Conservation (phyloP, 1,140 invertebrate genomes). For the Aporrectodea caliginosa region DNA sequence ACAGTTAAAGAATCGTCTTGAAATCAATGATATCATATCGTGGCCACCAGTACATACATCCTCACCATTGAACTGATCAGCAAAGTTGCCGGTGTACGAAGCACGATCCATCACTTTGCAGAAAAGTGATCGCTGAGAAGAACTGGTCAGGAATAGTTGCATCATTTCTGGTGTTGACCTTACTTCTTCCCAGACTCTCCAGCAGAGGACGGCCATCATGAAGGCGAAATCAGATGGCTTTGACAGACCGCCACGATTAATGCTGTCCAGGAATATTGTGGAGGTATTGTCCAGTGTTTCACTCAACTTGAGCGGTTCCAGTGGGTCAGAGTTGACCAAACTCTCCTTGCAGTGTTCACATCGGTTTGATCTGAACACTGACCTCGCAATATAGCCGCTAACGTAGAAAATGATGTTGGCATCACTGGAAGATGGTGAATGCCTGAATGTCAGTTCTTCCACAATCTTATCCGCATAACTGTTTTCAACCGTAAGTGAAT, state of each 20-base stretch:
- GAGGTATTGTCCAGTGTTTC: neutral
- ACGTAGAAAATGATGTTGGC: slow-evolving; percentile 5
- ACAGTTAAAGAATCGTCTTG: neutral
- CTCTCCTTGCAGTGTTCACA: neutral
- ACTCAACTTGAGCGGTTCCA: neutral
- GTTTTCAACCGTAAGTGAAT: neutral
- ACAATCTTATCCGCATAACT: neutral
- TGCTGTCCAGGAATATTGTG: neutral
- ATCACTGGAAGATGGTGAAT: slow-evolving; percentile 16
- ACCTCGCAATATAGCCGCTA: neutral
- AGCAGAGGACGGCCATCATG: neutral
- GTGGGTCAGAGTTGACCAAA: neutral
- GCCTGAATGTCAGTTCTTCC: neutral
- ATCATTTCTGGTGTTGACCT: neutral
- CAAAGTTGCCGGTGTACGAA: neutral
- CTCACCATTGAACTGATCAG: neutral
- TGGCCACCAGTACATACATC: neutral
- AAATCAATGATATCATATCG: neutral
- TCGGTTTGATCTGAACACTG: neutral
- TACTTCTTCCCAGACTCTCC: neutral
- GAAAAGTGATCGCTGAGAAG: neutral
- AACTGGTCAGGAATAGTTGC: neutral
- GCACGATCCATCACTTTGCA: neutral
- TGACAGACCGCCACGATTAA: neutral
- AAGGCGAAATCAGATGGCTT: neutral